These are phyloP conservation scores for Muntiacus reevesi DNA, from an alignment of 2,113 vertebrate species.

Conservation along the genomic window DNA sequence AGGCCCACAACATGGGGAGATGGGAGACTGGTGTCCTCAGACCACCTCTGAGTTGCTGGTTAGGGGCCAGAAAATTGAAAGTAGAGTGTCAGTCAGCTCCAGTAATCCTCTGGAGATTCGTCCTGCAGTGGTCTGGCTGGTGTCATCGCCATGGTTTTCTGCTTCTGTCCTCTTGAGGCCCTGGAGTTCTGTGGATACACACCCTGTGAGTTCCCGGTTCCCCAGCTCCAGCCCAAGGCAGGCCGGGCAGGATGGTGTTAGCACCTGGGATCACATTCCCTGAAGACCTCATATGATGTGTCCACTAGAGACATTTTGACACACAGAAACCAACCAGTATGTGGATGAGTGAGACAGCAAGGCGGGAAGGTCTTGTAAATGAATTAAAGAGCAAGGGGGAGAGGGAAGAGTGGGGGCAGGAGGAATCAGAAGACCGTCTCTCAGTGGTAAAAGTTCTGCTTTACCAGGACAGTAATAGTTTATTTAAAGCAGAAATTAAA, in stretches of 20 bases:
- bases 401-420: not conserved
- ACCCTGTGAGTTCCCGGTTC: not conserved
- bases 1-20: not conserved
- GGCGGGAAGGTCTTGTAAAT: not conserved
- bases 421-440: not conserved
- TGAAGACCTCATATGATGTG: not conserved
- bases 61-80: too few species aligned
- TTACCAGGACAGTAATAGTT: not conserved
- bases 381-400: not conserved
- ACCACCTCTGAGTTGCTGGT: not conserved
- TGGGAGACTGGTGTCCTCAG: not conserved
- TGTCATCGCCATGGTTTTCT: not conserved
- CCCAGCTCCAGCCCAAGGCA: not conserved
- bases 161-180: not conserved
- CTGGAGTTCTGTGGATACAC: not conserved
- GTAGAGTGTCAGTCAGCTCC: not conserved
- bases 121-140: not conserved
- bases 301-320: not conserved
- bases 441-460: not conserved
- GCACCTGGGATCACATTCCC: not conserved
- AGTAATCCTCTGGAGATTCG: rapidly evolving
- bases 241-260: not conserved
- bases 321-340: not conserved
- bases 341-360: not conserved
- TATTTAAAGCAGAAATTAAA: not conserved